These are phyloP conservation scores for Clanis bilineata DNA, from an alignment of 2,888 invertebrate species.

Conservation along the genomic window DNA sequence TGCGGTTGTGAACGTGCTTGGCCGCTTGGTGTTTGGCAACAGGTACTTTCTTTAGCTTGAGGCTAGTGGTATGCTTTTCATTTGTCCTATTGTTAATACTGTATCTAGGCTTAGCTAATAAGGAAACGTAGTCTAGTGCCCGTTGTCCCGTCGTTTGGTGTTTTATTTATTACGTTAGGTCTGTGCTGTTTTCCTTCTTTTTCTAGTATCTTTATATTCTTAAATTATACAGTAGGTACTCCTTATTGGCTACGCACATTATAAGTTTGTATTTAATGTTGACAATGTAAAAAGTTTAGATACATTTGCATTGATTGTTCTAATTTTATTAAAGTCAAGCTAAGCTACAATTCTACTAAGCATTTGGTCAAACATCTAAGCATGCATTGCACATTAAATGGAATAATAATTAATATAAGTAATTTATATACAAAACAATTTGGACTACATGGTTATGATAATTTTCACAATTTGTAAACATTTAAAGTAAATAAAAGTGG, in stretches of 20 bases:
- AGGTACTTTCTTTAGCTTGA: neutral
- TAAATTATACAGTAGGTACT: neutral
- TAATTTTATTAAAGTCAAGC: slow-evolving; percentile 13
- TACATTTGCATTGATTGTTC: slow-evolving; percentile 17
- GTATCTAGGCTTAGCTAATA: slow-evolving; percentile 37
- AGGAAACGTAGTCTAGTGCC: slow-evolving; percentile 35
- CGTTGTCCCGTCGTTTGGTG: neutral
- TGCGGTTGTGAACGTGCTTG: neutral
- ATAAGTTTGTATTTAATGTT: neutral
- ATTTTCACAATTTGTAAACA: slow-evolving; percentile 19
- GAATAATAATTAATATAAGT: neutral
- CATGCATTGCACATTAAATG: slow-evolving; percentile 12
- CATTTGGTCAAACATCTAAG: slow-evolving; percentile 9
- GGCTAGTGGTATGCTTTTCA: neutral
- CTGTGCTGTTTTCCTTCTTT: neutral
- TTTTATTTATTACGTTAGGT: neutral
- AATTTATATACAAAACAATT: slow-evolving; percentile 12
- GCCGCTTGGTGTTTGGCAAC: neutral
- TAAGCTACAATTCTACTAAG: slow-evolving; percentile 16
- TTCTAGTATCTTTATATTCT: neutral
- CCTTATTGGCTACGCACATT: neutral
- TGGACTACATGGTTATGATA: neutral
- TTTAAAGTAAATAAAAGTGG: slow-evolving; percentile 24
- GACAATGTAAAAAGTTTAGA: slow-evolving; percentile 24
- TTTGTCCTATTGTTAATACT: slow-evolving; percentile 15